Evolutionary conservation across 2,797 vertebrate genomes (phyloP), one percentile per base, ranked within the genome.

Genomic region (Erethizon dorsatum): DNA sequence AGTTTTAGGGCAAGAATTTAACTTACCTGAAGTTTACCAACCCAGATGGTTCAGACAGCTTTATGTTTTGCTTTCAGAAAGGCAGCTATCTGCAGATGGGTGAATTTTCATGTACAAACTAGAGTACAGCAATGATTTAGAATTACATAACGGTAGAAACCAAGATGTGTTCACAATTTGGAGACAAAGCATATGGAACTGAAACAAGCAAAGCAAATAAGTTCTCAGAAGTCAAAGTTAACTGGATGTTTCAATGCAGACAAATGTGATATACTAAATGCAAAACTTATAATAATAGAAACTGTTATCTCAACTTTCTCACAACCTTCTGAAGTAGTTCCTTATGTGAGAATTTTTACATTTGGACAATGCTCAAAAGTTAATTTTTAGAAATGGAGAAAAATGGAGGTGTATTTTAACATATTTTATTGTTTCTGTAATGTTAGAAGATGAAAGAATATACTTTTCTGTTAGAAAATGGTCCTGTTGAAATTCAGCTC

Each of bases 201-300:
- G 71, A 95, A 83, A 92, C 47, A 90, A 95, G 67, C 71, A 89
- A 97, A 90, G 84, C 83, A 97, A 89, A 45, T 79, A 78, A 86
- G 86, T 97, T 92, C 95, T 95, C 92, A 94, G 97, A 96, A 96
- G 75, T 95, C 94, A 88, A 26, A 73, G 95, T 79, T 91, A 88
- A 86, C 82, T 94, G 80, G 41, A 61, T 50, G 88, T 95, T 96
- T 94, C 91, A 69, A 75, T 91, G 79, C 2, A 75, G 26, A 93
- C 77, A 95, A 92, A 93, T 83, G 77, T 96, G 93, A 91, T 91
- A 95, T 20, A 78, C 47, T 8, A 82, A 94, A 90, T 80, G 93
- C 71, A 94, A 97, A 95, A 95, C 71, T 69, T 95, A 61, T 91
- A 97, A 88, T 96, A 96, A 96, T 56, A 95, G 89, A 94, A 94